phyloP scores from a whole-genome alignment of 2,113 vertebrate genomes.

The Sorex araneus region DNA sequence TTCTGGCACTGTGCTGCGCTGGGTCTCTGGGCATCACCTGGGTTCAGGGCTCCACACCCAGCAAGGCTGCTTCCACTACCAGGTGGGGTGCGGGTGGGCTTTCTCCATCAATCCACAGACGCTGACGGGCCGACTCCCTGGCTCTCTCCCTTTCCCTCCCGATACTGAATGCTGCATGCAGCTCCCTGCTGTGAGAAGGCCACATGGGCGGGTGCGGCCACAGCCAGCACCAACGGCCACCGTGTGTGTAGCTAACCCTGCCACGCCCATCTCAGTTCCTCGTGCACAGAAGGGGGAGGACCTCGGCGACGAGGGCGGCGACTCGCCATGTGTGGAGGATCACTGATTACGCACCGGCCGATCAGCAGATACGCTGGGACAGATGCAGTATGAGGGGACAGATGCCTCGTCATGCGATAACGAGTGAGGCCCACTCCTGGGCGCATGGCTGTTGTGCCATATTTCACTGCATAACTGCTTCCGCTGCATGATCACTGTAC shows the following conservation, averaged over 20 bases:
- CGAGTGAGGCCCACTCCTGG: too few species aligned
- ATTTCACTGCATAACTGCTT: too few species aligned
- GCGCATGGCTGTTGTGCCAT: too few species aligned
- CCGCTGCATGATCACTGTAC: too few species aligned
- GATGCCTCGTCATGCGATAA: background rate
- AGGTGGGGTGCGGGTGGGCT: background rate
- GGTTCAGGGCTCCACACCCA: background rate
- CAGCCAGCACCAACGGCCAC: background rate
- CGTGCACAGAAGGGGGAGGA: background rate
- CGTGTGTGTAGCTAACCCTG: background rate
- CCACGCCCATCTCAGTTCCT: background rate
- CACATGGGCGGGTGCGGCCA: too few species aligned
- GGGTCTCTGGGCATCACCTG: background rate
- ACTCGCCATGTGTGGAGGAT: background rate
- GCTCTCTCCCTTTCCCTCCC: background rate
- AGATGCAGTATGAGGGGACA: background rate
- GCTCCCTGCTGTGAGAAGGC: background rate
- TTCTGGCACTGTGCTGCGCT: too few species aligned
- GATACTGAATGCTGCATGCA: background rate
- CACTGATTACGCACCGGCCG: conserved; percentile 29
- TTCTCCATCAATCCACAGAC: background rate
- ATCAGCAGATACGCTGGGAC: background rate
- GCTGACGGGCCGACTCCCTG: background rate
- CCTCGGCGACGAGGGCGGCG: background rate
- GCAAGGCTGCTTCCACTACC: background rate